phyloP scores from a whole-genome alignment of 2,888 invertebrate species.

The Bombylius discolor region DNA sequence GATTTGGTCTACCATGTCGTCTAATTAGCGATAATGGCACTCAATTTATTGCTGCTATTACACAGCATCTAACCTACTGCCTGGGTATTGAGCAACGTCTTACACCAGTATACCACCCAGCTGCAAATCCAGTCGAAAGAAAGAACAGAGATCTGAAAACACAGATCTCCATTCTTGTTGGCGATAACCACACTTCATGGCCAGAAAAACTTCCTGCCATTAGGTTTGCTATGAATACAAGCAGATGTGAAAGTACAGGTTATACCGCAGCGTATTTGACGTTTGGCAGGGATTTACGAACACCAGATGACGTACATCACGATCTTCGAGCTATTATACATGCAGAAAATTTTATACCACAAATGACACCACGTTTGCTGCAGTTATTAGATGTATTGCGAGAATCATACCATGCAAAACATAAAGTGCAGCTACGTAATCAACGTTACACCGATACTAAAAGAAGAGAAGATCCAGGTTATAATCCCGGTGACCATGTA shows the following conservation, averaged over 20 bases:
- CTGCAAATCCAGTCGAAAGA: no score
- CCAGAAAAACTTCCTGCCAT: no score
- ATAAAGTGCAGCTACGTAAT: slow-evolving; percentile 14
- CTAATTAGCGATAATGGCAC: no score
- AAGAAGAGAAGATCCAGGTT: slow-evolving; percentile 12
- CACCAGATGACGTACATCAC: slow-evolving; percentile 3
- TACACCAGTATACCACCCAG: no score
- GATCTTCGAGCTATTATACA: slow-evolving; percentile 6
- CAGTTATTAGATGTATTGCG: slow-evolving; percentile 1
- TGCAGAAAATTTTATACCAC: slow-evolving; percentile 7
- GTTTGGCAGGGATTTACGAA: slow-evolving; percentile 9
- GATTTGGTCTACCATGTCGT: no score
- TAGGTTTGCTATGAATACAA: slow-evolving; percentile 10
- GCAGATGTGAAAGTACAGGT: slow-evolving; percentile 7
- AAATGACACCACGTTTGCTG: slow-evolving; percentile 7
- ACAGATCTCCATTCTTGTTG: no score
- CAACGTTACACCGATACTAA: slow-evolving; percentile 14
- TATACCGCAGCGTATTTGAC: no score
- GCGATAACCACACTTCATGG: no score
- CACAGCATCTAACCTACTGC: no score
- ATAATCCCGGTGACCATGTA: slow-evolving; percentile 18
- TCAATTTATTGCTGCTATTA: no score
- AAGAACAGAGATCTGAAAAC: no score
- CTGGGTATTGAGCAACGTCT: no score
- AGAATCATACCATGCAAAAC: slow-evolving; percentile 13